Percentiles rank a stretch among this genome's conserved stretches.
Evolutionary conservation across 2,113 vertebrate genomes (phyloP).

Genomic region (Macquaria ambigua): DNA sequence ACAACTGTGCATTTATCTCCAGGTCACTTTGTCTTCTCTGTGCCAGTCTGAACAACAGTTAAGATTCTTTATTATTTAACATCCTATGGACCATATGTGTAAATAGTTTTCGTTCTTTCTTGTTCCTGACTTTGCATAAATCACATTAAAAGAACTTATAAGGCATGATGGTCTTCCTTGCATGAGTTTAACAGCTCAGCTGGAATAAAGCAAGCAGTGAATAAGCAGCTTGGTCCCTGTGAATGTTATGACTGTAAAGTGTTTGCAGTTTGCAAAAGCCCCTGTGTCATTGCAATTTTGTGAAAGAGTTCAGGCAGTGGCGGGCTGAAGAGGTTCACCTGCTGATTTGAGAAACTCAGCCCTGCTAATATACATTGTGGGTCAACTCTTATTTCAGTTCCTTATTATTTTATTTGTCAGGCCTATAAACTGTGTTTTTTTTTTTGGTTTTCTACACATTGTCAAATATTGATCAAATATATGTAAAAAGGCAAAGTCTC

Average conservation of each 20-base stretch:
- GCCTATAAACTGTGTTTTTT: not conserved
- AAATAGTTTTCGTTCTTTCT: not conserved
- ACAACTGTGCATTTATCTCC: not conserved
- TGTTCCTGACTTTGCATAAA: not conserved
- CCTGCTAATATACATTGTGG: not conserved
- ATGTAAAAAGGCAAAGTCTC: too few relatives aligned
- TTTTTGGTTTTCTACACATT: not conserved
- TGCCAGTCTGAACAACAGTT: not conserved
- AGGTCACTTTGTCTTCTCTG: not conserved
- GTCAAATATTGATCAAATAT: too few relatives aligned
- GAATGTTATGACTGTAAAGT: constrained; percentile 21
- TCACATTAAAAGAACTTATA: not conserved
- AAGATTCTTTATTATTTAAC: not conserved
- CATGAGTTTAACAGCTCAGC: constrained; percentile 12
- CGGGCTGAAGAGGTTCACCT: not conserved
- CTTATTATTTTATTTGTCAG: not conserved
- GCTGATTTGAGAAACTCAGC: not conserved
- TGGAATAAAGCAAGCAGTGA: constrained; percentile 19
- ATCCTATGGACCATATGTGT: not conserved
- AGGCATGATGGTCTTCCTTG: not conserved
- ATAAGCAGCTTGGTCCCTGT: constrained; percentile 16
- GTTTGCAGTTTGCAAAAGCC: constrained; percentile 14
- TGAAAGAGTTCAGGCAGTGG: constrained; percentile 4
- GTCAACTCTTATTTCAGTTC: not conserved
- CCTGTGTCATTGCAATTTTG: constrained; percentile 5